Evolutionary conservation across 1,140 invertebrate species (phyloP).

Genomic region (Drosophila asahinai): DNA sequence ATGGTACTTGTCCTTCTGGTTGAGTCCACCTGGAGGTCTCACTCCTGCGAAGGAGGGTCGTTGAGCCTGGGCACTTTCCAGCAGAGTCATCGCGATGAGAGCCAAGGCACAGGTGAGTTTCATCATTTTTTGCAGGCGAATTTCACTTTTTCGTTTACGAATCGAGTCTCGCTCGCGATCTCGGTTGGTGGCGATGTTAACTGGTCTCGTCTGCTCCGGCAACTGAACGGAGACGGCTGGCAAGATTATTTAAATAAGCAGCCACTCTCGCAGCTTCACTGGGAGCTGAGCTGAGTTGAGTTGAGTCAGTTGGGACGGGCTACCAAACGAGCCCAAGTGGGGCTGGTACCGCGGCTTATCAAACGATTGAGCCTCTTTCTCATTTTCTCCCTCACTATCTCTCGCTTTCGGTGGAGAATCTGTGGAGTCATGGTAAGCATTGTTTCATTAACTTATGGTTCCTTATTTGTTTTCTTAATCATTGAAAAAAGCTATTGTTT

Average conservation of each 20-base stretch:
- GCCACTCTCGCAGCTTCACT: conserved; percentile 31
- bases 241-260: conserved; percentile 69
- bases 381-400: neutral
- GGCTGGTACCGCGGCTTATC: conserved; percentile 6
- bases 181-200: neutral
- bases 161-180: conserved; percentile 26
- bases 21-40: conserved; percentile 75
- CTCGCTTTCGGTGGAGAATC: conserved; percentile 3
- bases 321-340: conserved; percentile 16
- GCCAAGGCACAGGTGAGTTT: conserved; percentile 25
- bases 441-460: neutral
- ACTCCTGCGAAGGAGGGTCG: conserved; percentile 76
- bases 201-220: conserved; percentile 26
- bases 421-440: conserved; percentile 3
- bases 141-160: conserved; percentile 28
- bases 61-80: conserved; percentile 58
- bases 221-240: conserved; percentile 51
- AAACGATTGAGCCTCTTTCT: neutral
- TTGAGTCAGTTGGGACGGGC: conserved; percentile 4
- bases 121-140: conserved; percentile 43
- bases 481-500: conserved; percentile 4
- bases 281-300: conserved; percentile 8
- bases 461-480: conserved; percentile 14
- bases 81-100: conserved; percentile 27
- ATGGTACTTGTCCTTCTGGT: conserved; percentile 78